Conservation (phyloP, 2,113 vertebrate species). For the Platichthys flesus region DNA sequence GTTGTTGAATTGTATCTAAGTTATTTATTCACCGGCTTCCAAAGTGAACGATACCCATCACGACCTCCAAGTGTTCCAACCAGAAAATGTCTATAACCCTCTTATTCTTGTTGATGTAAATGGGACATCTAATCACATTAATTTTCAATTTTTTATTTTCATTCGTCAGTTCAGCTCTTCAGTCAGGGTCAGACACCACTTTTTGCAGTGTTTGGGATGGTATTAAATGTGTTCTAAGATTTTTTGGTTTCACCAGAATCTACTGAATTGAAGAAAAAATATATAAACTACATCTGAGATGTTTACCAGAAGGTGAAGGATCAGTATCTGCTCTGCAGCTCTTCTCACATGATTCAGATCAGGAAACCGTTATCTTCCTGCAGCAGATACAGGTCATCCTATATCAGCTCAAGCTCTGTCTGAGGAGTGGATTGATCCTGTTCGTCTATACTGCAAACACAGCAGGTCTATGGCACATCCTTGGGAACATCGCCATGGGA, state of each 20-base stretch:
- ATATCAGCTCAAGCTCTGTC: background rate
- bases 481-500: slow-evolving; percentile 11
- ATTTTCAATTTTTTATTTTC: too few relatives aligned
- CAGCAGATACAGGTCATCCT: slow-evolving; percentile 1
- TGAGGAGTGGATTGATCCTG: slow-evolving; percentile 4
- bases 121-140: too few relatives aligned
- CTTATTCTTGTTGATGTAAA: too few relatives aligned
- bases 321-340: background rate
- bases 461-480: slow-evolving; percentile 19
- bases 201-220: background rate
- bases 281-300: too few relatives aligned
- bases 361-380: background rate
- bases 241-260: too few relatives aligned
- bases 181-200: background rate
- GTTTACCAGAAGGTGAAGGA: too few relatives aligned
- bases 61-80: too few relatives aligned
- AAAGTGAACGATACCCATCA: too few relatives aligned
- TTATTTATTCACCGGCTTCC: background rate
- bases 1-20: background rate
- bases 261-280: too few relatives aligned
- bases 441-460: slow-evolving; percentile 26
- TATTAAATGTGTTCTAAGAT: background rate
- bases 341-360: background rate
- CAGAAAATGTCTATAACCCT: too few relatives aligned
- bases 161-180: too few relatives aligned